A percentile compares a stretch with the other conserved stretches of the same genome.
phyloP scores from a whole-genome alignment of 2,888 invertebrate genomes.

The Chrysolina americana region DNA sequence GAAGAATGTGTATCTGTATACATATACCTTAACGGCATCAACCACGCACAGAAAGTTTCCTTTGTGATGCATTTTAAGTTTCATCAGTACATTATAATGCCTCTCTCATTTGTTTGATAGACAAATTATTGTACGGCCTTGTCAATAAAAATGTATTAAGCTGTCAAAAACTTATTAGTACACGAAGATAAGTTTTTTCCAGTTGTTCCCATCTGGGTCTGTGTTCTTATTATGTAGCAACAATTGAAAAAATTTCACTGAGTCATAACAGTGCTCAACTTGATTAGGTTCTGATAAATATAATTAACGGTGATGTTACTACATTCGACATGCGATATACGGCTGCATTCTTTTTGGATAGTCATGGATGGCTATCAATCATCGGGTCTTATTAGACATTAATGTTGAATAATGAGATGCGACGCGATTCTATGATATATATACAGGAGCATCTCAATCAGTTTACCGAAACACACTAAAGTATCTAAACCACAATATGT shows the following conservation, averaged over 20 bases:
- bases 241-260: slow-evolving; percentile 44
- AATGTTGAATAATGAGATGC: slow-evolving; percentile 4
- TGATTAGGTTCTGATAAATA: slow-evolving; percentile 49
- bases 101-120: slow-evolving; percentile 23
- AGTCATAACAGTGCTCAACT: slow-evolving; percentile 50
- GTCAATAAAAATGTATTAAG: slow-evolving; percentile 28
- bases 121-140: slow-evolving; percentile 19
- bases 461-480: too few relatives aligned
- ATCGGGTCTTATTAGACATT: slow-evolving; percentile 13
- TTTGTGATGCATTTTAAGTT: slow-evolving; percentile 18
- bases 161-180: slow-evolving; percentile 33
- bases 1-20: slow-evolving; percentile 15
- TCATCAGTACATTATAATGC: slow-evolving; percentile 21
- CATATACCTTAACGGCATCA: slow-evolving; percentile 23
- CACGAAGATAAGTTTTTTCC: slow-evolving; percentile 18
- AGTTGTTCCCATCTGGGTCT: slow-evolving; percentile 11
- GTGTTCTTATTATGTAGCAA: slow-evolving; percentile 23
- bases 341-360: slow-evolving; percentile 15
- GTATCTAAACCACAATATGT: too few relatives aligned
- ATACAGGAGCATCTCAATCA: neutral
- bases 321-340: slow-evolving; percentile 32
- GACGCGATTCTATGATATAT: neutral
- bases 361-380: slow-evolving; percentile 16
- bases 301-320: slow-evolving; percentile 48
- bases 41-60: slow-evolving; percentile 6